Percentiles rank a stretch among this genome's conserved stretches.
Conservation (phyloP, 1,140 invertebrate genomes). For the Cepaea nemoralis region DNA sequence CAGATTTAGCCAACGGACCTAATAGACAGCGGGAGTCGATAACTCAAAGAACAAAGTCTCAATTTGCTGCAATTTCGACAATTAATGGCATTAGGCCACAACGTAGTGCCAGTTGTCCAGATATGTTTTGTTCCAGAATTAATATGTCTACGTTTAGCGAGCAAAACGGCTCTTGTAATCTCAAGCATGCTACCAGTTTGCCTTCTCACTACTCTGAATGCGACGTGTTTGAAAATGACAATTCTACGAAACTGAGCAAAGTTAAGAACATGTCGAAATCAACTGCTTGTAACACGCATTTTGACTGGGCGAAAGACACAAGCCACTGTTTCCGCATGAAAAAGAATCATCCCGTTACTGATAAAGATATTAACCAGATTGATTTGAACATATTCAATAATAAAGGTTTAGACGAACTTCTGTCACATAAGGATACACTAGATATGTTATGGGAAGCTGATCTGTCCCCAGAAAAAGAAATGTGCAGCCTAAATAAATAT, state of each 20-base stretch:
- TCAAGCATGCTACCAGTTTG: not conserved
- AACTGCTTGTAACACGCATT: not conserved
- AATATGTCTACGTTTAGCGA: not conserved
- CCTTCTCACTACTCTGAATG: not conserved
- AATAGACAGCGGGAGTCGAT: not conserved
- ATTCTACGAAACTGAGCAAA: not conserved
- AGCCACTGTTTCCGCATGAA: not conserved
- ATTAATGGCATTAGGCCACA: not conserved
- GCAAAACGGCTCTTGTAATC: not conserved
- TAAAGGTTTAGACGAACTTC: not conserved
- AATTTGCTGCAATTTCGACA: not conserved
- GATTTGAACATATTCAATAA: not conserved
- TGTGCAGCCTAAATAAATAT: not conserved
- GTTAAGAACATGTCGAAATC: not conserved
- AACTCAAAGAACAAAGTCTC: not conserved
- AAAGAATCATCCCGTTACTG: not conserved
- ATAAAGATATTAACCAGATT: not conserved
- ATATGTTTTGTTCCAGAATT: not conserved
- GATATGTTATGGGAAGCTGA: not conserved
- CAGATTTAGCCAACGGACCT: not conserved
- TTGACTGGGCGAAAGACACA: not conserved
- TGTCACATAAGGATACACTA: not conserved
- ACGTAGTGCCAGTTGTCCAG: not conserved
- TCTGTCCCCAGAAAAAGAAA: not conserved
- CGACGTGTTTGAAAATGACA: not conserved